A percentile compares a stretch with the other conserved stretches of the same genome.
These are phyloP conservation scores for Tetrax tetrax DNA, from an alignment of 2,113 vertebrate species.

Conservation along the genomic window DNA sequence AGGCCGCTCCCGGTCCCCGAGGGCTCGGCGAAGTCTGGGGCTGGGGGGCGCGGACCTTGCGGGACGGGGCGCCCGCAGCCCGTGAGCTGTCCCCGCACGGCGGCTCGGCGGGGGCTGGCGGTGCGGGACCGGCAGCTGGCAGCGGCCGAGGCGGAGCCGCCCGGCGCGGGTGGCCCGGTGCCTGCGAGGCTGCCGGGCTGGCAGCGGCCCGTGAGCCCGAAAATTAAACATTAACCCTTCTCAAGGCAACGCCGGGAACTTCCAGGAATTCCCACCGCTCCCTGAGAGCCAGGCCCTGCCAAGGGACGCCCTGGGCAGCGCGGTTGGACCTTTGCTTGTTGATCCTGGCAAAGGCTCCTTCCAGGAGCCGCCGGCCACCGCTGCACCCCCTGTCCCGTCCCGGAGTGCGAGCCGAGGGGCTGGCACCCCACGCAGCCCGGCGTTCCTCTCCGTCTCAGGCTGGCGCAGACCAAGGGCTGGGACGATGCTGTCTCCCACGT, in stretches of 20 bases:
- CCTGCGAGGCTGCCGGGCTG: not conserved
- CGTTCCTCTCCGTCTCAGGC: not conserved
- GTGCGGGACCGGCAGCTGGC: rapidly evolving
- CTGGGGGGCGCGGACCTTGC: too few species aligned
- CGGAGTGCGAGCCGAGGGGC: rapidly evolving
- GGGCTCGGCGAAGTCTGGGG: too few species aligned
- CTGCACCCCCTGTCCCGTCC: not conserved
- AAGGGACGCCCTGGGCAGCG: not conserved
- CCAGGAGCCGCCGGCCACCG: not conserved
- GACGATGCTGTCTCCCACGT: rapidly evolving
- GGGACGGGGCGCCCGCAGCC: too few species aligned
- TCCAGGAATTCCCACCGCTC: constrained; percentile 57
- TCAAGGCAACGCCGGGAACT: not conserved
- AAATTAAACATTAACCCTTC: constrained; percentile 21
- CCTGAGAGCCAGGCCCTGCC: not conserved
- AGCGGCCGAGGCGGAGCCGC: not conserved
- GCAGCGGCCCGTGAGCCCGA: not conserved
- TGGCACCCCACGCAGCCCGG: not conserved
- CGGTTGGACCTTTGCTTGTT: not conserved
- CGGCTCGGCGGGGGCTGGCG: too few species aligned
- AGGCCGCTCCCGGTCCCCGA: too few species aligned
- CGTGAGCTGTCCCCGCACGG: not conserved
- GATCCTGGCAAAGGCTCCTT: constrained; percentile 11
- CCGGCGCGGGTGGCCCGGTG: rapidly evolving
- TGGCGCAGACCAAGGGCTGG: not conserved